Percentiles rank a stretch among this genome's conserved stretches.
These are phyloP conservation scores for Drosophila peninsularis DNA, from an alignment of 2,888 invertebrate species.

Conservation along the genomic window DNA sequence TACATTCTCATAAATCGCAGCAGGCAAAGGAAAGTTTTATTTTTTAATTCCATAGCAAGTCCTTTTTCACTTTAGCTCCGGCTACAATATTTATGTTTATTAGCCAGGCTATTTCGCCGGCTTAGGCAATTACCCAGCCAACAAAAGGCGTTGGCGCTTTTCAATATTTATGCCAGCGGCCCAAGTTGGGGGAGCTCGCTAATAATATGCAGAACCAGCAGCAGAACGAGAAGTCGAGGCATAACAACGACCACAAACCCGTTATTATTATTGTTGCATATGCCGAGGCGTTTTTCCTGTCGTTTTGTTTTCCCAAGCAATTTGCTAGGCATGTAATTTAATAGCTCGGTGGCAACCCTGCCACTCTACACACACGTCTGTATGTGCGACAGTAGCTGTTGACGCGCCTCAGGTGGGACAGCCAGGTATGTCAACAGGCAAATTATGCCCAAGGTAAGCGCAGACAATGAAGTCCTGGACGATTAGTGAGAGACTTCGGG, in stretches of 20 bases:
- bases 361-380: constrained; percentile 18
- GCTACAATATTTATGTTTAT: constrained; percentile 73
- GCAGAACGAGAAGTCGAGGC: constrained; percentile 40
- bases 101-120: constrained; percentile 73
- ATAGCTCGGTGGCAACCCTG: constrained; percentile 54
- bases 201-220: constrained; percentile 63
- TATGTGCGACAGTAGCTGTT: constrained; percentile 56
- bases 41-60: constrained; percentile 33
- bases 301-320: constrained; percentile 74
- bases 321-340: constrained; percentile 73
- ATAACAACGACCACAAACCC: constrained; percentile 58
- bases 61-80: background rate
- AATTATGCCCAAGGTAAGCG: constrained; percentile 63
- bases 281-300: constrained; percentile 64
- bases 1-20: constrained; percentile 33
- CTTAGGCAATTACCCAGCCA: constrained; percentile 73
- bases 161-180: constrained; percentile 70
- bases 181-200: constrained; percentile 19
- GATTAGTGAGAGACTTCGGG: constrained; percentile 36
- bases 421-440: constrained; percentile 69
- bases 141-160: constrained; percentile 75
- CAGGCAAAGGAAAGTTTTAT: constrained; percentile 31
- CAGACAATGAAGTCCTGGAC: constrained; percentile 53
- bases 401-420: constrained; percentile 69
- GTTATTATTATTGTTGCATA: constrained; percentile 76